Evolutionary conservation across 2,113 vertebrate genomes (phyloP).

Genomic region (Dipodomys spectabilis): DNA sequence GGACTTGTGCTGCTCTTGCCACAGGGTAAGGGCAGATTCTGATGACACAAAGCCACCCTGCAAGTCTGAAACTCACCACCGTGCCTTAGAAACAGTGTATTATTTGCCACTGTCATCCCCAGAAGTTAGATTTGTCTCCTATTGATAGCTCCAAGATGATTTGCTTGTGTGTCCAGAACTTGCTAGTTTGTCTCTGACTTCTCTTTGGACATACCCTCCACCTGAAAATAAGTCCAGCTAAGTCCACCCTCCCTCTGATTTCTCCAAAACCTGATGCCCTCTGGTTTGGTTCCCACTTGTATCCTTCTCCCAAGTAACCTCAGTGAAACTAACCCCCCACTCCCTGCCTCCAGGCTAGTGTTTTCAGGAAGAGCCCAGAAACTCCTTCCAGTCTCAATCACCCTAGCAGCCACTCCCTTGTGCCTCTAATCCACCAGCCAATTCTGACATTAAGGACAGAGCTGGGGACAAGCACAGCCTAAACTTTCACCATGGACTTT

Average conservation of each 20-base stretch:
- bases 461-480: background rate
- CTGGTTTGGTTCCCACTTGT: background rate
- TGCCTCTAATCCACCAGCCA: background rate
- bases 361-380: background rate
- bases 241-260: background rate
- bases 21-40: background rate
- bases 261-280: background rate
- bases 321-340: no score
- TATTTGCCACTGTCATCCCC: background rate
- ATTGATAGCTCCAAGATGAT: background rate
- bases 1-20: background rate
- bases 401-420: background rate
- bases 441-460: background rate
- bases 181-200: background rate
- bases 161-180: no score
- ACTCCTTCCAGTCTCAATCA: background rate
- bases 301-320: background rate
- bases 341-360: background rate
- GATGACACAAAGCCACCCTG: background rate
- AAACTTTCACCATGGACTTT: background rate
- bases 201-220: background rate
- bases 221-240: background rate
- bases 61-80: background rate
- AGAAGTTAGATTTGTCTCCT: background rate
- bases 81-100: background rate